Evolutionary conservation across 37 sponge, comb jelly and placozoan genomes (phyloP), one percentile per base, ranked within the genome.

Genomic region (Aplysina aerophoba): DNA sequence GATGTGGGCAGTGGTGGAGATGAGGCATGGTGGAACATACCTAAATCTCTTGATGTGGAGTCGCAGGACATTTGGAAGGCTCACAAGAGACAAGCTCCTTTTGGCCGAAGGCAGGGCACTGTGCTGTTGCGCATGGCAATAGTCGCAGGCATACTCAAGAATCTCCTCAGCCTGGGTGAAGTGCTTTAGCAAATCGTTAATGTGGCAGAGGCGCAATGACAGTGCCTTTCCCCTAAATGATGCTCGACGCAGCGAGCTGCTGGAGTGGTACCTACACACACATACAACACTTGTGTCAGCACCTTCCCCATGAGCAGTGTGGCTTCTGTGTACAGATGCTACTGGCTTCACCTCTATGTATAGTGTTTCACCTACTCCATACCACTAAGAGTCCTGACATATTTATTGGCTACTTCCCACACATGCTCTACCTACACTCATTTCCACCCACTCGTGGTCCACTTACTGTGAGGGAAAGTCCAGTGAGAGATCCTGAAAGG

Each of bases 31-130:
- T 1, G 60, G n/a, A 24, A 3, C 66, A 35, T 13, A 92, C 92
- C 89, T 83, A 73, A 94, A 94, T 41, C 95, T 82, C 83, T 94
- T 94, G 59, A 94, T 62, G 58, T 94, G 95, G 15, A 94, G 71
- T 22, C 95, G 53, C 0, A 94, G 83, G 14, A 93, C 93, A 87
- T 93, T 54, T 1, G 39, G 59, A 21, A 74, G 33, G 20, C 39
- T 37, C 19, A 33, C 33, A 15, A 83, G 1, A 21, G 17, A 72
- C 58, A 84, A 41, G 21, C 38, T 41, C 14, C 40, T 75, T 3
- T 40, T 19, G 20, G 78, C 78, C 20, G 78, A 41, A 0, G 78
- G 44, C 3, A 31, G n/a, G 44, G 44, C 33, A 17, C n/a, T 36
- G 20, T 24, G 8, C 12, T 37, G 16, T 38, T 75, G 44, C 31